Evolutionary conservation across 2,888 invertebrate genomes (phyloP), one percentile per base, ranked within the genome.

Genomic region (Cremastinae sp.): DNA sequence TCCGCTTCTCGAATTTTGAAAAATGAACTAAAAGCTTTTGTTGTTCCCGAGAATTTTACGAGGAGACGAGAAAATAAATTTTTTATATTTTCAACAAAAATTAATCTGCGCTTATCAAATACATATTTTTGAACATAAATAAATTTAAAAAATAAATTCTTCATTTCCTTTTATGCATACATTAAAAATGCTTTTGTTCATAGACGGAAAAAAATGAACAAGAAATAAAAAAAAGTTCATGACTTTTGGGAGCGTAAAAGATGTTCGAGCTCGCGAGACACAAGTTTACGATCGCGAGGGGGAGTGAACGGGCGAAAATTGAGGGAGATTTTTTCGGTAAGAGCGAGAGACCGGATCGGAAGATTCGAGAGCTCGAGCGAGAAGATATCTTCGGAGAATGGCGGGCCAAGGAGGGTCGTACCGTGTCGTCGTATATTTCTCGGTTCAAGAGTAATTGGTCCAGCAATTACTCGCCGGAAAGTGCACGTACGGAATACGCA

Each of bases 401-500:
- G 22, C 55, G 65, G 62, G 51, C 68, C 61, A 65, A 53, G 75
- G 64, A 55, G 75, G 74, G 77, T 71, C 75, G 66, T 71, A 70
- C 64, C 69, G 64, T 77, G 72, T 65, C 78, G 64, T 72, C 79
- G 66, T 78, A 79, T 80, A 79, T 81, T 82, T 78, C 75, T 78
- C 72, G 66, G 73, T 71, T 83, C 79, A 43, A 59, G 78, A 84
- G 80, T 80, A 83, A 83, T 81, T 82, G 78, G 79, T 76, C 78
- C 81, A 72, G 78, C 81, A 78, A 83, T 84, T 83, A 80, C 77
- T 68, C 51, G 69, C 41, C 59, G 56, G 78, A 53, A 65, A 9
- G 64, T 10, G 14, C 45, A 22, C 43, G 16, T 8, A 59, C 45
- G 43, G 43, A 59, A 28, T 28, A 28, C 28, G 5, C 28, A 28